Evolutionary conservation across 1,140 invertebrate species (phyloP).

Genomic region (Temnothorax curvispinosus): DNA sequence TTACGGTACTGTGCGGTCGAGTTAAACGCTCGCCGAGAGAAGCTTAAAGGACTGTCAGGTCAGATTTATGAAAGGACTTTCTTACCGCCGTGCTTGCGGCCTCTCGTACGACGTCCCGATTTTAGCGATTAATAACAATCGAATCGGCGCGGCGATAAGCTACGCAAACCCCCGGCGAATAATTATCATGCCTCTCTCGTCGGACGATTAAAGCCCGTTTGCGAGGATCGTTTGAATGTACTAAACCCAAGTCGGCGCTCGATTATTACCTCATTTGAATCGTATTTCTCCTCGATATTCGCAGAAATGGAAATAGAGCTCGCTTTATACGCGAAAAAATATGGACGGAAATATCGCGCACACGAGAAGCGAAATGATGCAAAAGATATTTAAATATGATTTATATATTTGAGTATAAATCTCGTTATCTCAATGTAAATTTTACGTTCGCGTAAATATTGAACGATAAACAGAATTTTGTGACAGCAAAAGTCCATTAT

Average conservation of each 20-base stretch:
- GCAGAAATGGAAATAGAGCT: background rate
- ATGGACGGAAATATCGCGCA: background rate
- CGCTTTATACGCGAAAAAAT: background rate
- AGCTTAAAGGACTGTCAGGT: conserved; percentile 46
- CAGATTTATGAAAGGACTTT: conserved; percentile 49
- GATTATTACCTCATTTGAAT: background rate
- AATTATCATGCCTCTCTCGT: conserved; percentile 10
- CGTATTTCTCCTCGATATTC: background rate
- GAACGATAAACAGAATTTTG: background rate
- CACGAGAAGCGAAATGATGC: background rate
- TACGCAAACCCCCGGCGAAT: background rate
- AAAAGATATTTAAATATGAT: background rate
- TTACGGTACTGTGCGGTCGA: conserved; percentile 20
- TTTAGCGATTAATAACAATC: conserved; percentile 31
- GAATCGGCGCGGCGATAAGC: background rate
- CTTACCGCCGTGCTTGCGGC: background rate
- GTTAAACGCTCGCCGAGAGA: conserved; percentile 22
- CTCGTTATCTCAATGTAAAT: background rate
- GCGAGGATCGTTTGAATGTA: background rate
- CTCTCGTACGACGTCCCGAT: background rate
- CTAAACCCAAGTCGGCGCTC: background rate
- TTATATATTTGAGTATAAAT: conserved; percentile 17
- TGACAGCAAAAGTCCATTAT: conserved; percentile 2
- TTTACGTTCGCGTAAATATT: background rate
- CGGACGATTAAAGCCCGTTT: conserved; percentile 7